Evolutionary conservation across 1,140 invertebrate genomes (phyloP).

Genomic region (Carcinoscorpius rotundicauda): DNA sequence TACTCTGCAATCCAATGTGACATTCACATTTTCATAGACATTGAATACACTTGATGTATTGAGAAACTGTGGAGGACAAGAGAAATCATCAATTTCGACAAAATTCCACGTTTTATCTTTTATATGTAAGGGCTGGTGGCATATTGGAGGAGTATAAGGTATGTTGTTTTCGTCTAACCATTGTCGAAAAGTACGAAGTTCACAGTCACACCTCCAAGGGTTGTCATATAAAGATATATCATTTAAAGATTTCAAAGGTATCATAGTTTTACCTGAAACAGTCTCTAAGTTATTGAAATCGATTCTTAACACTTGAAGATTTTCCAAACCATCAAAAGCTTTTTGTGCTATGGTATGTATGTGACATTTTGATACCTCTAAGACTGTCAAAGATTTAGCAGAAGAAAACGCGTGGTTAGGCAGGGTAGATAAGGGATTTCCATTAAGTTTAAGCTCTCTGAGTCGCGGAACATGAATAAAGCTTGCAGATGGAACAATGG

Average conservation of each 20-base stretch:
- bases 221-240: slow-evolving; percentile 65
- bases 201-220: slow-evolving; percentile 82
- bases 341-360: slow-evolving; percentile 62
- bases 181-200: slow-evolving; percentile 60
- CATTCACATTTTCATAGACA: slow-evolving; percentile 64
- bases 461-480: slow-evolving; percentile 61
- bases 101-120: slow-evolving; percentile 35
- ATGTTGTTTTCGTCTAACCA: slow-evolving; percentile 74
- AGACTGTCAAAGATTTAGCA: slow-evolving; percentile 55
- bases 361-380: slow-evolving; percentile 68
- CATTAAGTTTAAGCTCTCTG: slow-evolving; percentile 63
- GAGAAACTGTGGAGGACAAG: slow-evolving; percentile 69
- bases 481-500: slow-evolving; percentile 56
- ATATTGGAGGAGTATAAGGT: slow-evolving; percentile 59
- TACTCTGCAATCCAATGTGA: slow-evolving; percentile 63
- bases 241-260: slow-evolving; percentile 52
- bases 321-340: slow-evolving; percentile 64
- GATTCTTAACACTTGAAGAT: slow-evolving; percentile 68
- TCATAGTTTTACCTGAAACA: slow-evolving; percentile 55
- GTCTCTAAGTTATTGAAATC: slow-evolving; percentile 63
- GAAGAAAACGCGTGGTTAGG: slow-evolving; percentile 59
- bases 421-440: slow-evolving; percentile 61
- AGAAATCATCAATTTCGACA: slow-evolving; percentile 65
- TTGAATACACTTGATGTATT: slow-evolving; percentile 56
- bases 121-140: slow-evolving; percentile 45